phyloP scores from a whole-genome alignment of 92 coral and sea anemone species.

The Zoanthus sansibaricus region DNA sequence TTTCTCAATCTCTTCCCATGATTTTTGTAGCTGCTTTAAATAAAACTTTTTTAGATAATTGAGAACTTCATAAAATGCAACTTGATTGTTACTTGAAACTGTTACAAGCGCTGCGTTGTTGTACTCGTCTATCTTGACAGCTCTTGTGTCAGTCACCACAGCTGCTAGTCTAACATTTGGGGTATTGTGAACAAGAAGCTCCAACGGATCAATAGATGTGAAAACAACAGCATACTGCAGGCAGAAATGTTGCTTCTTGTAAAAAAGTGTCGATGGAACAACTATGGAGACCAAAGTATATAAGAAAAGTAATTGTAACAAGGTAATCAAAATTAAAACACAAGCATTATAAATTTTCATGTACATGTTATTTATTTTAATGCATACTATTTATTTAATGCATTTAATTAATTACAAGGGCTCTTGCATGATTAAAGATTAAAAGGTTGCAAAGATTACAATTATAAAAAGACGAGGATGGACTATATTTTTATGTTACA shows the following conservation, averaged over 20 bases:
- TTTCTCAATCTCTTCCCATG: conserved; percentile 72
- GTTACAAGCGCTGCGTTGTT: conserved; percentile 59
- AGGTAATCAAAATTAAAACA: too few relatives aligned
- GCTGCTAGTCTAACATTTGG: conserved; percentile 74
- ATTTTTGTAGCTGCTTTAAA: conserved; percentile 41
- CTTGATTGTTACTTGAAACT: conserved; percentile 43
- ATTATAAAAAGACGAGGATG: too few relatives aligned
- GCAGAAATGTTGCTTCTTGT: conserved; percentile 73
- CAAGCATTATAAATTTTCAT: too few relatives aligned
- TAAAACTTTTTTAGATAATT: conserved; percentile 58
- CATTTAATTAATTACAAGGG: too few relatives aligned
- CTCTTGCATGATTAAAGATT: too few relatives aligned
- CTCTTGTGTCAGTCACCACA: conserved; percentile 44
- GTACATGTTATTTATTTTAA: too few relatives aligned
- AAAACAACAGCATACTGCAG: conserved; percentile 82
- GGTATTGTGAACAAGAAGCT: conserved; percentile 75
- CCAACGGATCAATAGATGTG: conserved; percentile 64
- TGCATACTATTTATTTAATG: too few relatives aligned
- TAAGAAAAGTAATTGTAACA: not conserved
- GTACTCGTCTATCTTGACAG: conserved; percentile 70
- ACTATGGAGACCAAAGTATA: conserved; percentile 30
- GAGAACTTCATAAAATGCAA: conserved; percentile 72
- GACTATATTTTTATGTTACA: too few relatives aligned
- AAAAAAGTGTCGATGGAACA: conserved; percentile 59
- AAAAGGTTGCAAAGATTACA: too few relatives aligned